Evolutionary conservation across 2,888 invertebrate genomes (phyloP), one percentile per base, ranked within the genome.

Genomic region (Euzophera pinguis): DNA sequence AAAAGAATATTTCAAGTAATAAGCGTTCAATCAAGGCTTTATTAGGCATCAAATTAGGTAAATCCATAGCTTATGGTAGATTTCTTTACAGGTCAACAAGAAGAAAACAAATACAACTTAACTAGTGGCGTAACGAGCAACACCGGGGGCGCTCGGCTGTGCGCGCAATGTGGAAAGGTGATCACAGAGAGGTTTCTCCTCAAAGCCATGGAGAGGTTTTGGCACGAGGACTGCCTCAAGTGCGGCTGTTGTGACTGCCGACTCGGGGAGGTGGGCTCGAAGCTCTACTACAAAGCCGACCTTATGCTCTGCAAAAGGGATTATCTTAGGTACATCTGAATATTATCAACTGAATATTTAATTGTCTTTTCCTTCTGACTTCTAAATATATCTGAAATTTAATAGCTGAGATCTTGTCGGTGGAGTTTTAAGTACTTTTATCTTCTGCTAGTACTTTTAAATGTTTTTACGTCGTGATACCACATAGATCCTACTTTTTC

Each of bases 191-290:
- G 95, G 81, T 95, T 92, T 81, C 92, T 97, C 42, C 92, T 97
- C 64, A 96, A 95, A 75, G 97, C 97, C 0, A 91, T 97, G 85
- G 97, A 97, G 78, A 91, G 96, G 77, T 96, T 93, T 85, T 98
- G 98, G 97, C 98, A 98, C 87, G 97, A 98, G 69, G 97, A 97
- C 85, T 97, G 97, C 73, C 92, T 98, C 60, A 97, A 97, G 77
- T 96, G 96, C 75, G 96, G 96, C 56, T 97, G 97, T 85, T 98
- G 98, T 77, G 96, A 97, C 84, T 97, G 97, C 81, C 92, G 97
- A 50, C 93, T 98, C n/a, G 97, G 97, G 1, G 97, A 98, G 84
- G 97, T 97, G 38, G 97, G 97, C 58, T 96, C 96, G 52, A 96
- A 97, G 60, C 91, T 97, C 49, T 98, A 96, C 87, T 96, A 96